These are phyloP conservation scores for Drosophila auraria DNA, from an alignment of 1,140 invertebrate species.

Conservation along the genomic window DNA sequence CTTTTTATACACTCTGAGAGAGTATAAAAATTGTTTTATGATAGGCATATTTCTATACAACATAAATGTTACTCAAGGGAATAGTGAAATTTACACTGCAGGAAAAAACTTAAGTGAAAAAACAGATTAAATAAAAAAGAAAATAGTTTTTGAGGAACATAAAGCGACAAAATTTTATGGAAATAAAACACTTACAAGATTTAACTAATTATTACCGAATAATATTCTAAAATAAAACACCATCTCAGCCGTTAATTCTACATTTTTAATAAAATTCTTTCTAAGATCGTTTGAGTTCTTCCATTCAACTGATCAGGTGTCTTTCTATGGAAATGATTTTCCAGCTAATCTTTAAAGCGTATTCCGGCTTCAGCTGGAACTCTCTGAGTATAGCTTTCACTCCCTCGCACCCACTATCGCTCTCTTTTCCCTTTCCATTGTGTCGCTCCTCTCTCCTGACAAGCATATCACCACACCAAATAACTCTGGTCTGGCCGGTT, in stretches of 20 bases:
- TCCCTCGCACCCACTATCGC: not conserved
- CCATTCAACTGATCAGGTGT: not conserved
- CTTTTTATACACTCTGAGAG: not conserved
- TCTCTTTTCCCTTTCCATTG: conserved; percentile 14
- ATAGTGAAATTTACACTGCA: not conserved
- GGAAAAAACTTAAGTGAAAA: no score
- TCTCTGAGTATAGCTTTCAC: not conserved
- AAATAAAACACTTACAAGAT: no score
- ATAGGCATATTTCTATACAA: not conserved
- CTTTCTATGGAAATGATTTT: not conserved
- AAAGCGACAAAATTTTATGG: no score
- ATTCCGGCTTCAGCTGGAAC: not conserved
- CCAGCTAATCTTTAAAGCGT: conserved; percentile 3
- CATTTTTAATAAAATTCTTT: not conserved
- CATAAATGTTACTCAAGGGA: not conserved
- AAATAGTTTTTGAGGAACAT: no score
- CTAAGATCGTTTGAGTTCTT: not conserved
- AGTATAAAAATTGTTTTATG: not conserved
- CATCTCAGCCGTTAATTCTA: no score
- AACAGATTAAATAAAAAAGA: no score
- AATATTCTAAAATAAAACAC: no score
- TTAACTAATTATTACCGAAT: no score
- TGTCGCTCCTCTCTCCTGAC: conserved; percentile 14
- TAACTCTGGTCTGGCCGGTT: conserved; percentile 63
- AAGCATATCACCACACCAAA: conserved; percentile 33